Base-by-base conservation (phyloP, 2,113 vertebrate genomes). In the Lathamus discolor region DNA sequence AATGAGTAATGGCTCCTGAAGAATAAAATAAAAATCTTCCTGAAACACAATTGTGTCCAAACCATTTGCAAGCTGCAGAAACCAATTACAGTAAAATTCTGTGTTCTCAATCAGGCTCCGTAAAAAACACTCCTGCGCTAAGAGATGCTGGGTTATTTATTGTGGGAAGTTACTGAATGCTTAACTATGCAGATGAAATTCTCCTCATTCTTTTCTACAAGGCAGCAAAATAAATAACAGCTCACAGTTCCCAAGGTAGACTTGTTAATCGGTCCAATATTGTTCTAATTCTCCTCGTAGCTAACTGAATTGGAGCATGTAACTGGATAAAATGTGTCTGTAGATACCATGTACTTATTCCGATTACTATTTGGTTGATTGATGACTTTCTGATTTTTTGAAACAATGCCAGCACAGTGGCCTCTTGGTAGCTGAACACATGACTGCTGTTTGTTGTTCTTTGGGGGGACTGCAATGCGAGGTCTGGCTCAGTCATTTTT, bases 401-500 rank as follows among this genome's bases (percentile, higher is more conserved):
- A 98, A 98, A 98, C 97, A 98, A 97, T 97, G 97, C 97, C 97
- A 98, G 97, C 95, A 88, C 87, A 84, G 95, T 75, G 94, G 96
- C 95, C 97, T 97, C 77, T 59, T 92, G 97, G 94, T 64, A 95
- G 95, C 96, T 96, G 94, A 97, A 78, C 76, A 88, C 97, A 96
- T 80, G 86, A 97, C 96, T 96, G 97, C 96, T 97, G 96, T 95
- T 97, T 98, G 97, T 97, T 98, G 97, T 98, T 97, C 98, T 98
- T 97, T 97, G 97, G 97, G 96, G 97, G 97, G 96, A 96, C 95
- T 98, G 98, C 98, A 98, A 92, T 91, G 90, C 90, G 92, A 98
- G 98, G 98, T 98, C 98, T 98, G 98, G 98, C 99, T 99, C 98
- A 99, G 99, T 98, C 99, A 98, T 98, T 98, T 98, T 98, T 97